Evolutionary conservation across 2,113 vertebrate genomes (phyloP).

Genomic region (Sciurus niger): DNA sequence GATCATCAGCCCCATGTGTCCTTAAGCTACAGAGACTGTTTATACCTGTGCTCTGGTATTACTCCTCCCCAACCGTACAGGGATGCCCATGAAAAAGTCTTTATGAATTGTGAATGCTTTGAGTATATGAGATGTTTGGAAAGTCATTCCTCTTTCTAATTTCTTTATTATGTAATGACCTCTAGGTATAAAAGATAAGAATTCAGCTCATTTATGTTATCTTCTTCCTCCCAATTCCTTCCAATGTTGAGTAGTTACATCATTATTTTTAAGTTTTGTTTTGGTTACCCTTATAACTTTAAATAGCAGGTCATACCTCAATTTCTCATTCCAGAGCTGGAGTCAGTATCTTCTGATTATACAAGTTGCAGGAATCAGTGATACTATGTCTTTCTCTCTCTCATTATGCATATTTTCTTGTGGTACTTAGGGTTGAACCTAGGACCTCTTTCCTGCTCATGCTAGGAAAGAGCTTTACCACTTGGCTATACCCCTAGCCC

Average conservation of each 20-base stretch:
- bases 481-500: not conserved
- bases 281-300: conserved; percentile 5
- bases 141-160: conserved; percentile 42
- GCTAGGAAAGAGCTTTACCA: not conserved
- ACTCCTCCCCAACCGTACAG: no score
- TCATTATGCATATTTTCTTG: not conserved
- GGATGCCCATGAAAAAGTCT: not conserved
- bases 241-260: not conserved
- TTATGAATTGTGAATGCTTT: conserved; percentile 6
- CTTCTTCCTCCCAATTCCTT: conserved; percentile 6
- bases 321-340: conserved; percentile 1
- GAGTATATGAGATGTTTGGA: not conserved
- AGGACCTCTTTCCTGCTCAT: no score
- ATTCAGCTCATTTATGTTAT: conserved; percentile 29
- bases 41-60: not conserved
- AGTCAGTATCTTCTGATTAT: not conserved
- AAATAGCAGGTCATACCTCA: conserved; percentile 22
- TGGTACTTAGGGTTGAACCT: not conserved
- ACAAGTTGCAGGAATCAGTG: not conserved
- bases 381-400: not conserved
- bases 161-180: not conserved
- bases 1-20: not conserved
- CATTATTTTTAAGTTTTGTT: conserved; percentile 50
- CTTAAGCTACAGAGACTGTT: not conserved
- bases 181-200: conserved; percentile 30